phyloP scores from a whole-genome alignment of 1,140 invertebrate species.

The Sinella curviseta region DNA sequence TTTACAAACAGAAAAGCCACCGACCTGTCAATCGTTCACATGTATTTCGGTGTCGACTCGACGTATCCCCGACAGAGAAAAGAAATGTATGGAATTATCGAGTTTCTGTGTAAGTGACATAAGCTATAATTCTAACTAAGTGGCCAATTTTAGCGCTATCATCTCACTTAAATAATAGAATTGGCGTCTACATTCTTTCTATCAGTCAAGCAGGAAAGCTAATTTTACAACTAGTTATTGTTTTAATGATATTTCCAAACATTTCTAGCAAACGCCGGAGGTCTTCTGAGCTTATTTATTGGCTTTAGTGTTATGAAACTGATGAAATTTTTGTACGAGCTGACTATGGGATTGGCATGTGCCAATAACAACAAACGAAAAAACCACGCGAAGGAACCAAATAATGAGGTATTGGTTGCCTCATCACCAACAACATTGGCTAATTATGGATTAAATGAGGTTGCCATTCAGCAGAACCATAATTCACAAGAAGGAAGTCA shows the following conservation, averaged over 20 bases:
- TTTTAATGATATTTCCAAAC: background rate
- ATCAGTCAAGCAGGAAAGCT: background rate
- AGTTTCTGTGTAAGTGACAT: conserved; percentile 26
- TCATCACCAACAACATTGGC: background rate
- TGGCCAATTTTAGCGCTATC: no score
- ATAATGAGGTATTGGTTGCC: background rate
- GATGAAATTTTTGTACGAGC: background rate
- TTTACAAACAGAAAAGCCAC: background rate
- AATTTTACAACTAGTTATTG: no score
- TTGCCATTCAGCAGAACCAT: no score
- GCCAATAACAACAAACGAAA: background rate
- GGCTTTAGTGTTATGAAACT: conserved; percentile 6
- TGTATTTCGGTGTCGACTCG: conserved; percentile 14
- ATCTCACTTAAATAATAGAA: no score
- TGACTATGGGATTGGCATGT: background rate
- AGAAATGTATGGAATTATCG: conserved; percentile 16
- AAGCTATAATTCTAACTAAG: no score
- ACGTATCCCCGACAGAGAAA: conserved; percentile 19
- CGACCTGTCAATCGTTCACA: conserved; percentile 6
- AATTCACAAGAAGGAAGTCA: no score
- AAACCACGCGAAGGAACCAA: background rate
- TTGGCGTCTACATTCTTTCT: no score
- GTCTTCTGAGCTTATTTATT: background rate
- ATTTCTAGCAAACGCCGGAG: conserved; percentile 14
- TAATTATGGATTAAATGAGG: no score